A percentile compares a stretch with the other conserved stretches of the same genome.
Evolutionary conservation across 2,888 invertebrate species (phyloP).

Genomic region (Melieria omissa): DNA sequence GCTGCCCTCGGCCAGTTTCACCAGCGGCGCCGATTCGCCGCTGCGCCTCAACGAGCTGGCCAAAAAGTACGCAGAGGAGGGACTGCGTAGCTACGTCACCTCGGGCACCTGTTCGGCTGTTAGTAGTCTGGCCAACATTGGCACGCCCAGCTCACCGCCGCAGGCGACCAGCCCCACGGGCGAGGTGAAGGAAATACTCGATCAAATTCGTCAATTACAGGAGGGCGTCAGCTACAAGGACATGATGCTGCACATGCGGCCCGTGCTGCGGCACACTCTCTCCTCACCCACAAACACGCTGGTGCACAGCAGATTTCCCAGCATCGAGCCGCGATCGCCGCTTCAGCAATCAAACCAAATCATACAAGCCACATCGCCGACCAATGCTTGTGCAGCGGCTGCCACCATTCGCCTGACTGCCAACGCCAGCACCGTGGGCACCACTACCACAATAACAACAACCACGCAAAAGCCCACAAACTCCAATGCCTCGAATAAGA

Average conservation of each 20-base stretch:
- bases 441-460: background rate
- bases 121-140: slow-evolving; percentile 75
- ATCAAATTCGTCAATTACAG: slow-evolving; percentile 76
- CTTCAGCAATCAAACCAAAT: slow-evolving; percentile 37
- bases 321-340: background rate
- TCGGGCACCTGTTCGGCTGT: slow-evolving; percentile 74
- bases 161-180: slow-evolving; percentile 83
- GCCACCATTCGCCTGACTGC: slow-evolving; percentile 5
- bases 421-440: slow-evolving; percentile 9
- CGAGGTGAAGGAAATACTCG: slow-evolving; percentile 79
- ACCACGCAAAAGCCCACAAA: slow-evolving; percentile 18
- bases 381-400: slow-evolving; percentile 12
- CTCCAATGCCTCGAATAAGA: slow-evolving; percentile 14
- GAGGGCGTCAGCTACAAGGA: slow-evolving; percentile 67
- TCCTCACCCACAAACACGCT: slow-evolving; percentile 47
- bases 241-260: slow-evolving; percentile 49
- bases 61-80: slow-evolving; percentile 55
- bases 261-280: slow-evolving; percentile 55
- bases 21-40: slow-evolving; percentile 44
- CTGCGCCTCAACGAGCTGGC: slow-evolving; percentile 47
- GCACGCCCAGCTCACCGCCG: slow-evolving; percentile 80
- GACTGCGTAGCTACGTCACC: slow-evolving; percentile 64
- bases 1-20: slow-evolving; percentile 47
- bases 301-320: background rate
- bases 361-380: slow-evolving; percentile 8